Conservation (phyloP, 2,888 invertebrate species). For the Cantharis lateralis region DNA sequence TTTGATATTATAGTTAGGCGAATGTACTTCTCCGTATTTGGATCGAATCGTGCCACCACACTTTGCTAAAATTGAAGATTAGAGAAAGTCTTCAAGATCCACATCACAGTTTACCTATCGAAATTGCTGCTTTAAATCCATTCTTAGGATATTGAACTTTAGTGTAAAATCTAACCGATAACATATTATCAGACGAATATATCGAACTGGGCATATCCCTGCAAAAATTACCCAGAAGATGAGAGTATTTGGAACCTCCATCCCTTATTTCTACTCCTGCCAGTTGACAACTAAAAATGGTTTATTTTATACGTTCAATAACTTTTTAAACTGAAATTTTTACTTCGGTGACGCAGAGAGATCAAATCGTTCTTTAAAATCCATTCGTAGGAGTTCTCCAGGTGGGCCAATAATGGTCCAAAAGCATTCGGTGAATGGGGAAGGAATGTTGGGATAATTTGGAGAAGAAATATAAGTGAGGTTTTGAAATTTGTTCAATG, state of each 20-base stretch:
- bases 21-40: conserved; percentile 63
- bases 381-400: conserved; percentile 74
- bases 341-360: conserved; percentile 57
- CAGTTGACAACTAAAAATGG: conserved; percentile 56
- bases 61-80: conserved; percentile 51
- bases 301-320: conserved; percentile 7
- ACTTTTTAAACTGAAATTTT: not conserved
- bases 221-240: conserved; percentile 69
- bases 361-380: conserved; percentile 78
- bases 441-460: conserved; percentile 76
- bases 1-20: conserved; percentile 69
- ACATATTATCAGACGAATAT: conserved; percentile 66
- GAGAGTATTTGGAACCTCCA: conserved; percentile 75
- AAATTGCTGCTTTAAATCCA: conserved; percentile 76
- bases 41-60: conserved; percentile 79
- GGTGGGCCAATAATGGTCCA: conserved; percentile 78
- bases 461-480: conserved; percentile 72
- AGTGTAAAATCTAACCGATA: conserved; percentile 75
- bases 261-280: conserved; percentile 83
- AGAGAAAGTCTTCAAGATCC: no score
- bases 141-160: conserved; percentile 70
- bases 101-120: conserved; percentile 61
- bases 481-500: conserved; percentile 58
- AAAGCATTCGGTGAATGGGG: conserved; percentile 78
- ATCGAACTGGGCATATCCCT: conserved; percentile 64